These are phyloP conservation scores for Gobiocypris rarus DNA, from an alignment of 2,113 vertebrate species.

Conservation along the genomic window DNA sequence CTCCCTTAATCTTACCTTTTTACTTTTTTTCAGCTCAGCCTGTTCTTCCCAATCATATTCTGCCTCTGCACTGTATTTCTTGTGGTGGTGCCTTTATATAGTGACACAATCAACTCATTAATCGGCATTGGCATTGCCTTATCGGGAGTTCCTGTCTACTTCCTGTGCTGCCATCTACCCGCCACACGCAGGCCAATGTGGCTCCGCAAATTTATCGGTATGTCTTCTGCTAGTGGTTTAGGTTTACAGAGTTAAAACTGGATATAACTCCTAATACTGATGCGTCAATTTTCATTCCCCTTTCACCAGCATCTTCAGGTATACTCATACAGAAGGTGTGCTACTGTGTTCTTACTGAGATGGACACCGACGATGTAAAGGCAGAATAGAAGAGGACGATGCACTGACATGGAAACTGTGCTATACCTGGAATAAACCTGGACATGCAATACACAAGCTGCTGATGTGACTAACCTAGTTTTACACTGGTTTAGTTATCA, in stretches of 20 bases:
- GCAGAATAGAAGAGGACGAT: conserved; percentile 55
- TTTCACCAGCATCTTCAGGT: conserved; percentile 68
- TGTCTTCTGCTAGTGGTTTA: conserved; percentile 51
- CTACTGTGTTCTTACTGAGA: conserved; percentile 85
- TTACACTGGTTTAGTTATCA: not conserved
- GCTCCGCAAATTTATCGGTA: conserved; percentile 78
- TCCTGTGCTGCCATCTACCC: conserved; percentile 81
- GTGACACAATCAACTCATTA: conserved; percentile 86
- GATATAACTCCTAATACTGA: not conserved
- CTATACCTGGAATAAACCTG: too few species aligned
- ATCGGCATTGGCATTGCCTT: conserved; percentile 88
- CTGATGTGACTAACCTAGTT: conserved; percentile 10
- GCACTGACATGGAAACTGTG: not conserved
- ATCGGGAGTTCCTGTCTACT: conserved; percentile 88
- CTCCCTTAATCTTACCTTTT: not conserved
- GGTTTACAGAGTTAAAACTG: not conserved
- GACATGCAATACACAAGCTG: not conserved
- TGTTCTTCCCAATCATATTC: conserved; percentile 87
- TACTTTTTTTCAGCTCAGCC: conserved; percentile 76
- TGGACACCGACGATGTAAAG: conserved; percentile 78
- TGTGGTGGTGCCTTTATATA: conserved; percentile 90
- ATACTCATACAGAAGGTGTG: conserved; percentile 83
- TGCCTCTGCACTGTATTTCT: conserved; percentile 89
- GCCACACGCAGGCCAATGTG: conserved; percentile 77
- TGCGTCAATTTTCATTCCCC: not conserved